Evolutionary conservation across 2,888 invertebrate genomes (phyloP), one percentile per base, ranked within the genome.

Genomic region (Oxytorus armatus): DNA sequence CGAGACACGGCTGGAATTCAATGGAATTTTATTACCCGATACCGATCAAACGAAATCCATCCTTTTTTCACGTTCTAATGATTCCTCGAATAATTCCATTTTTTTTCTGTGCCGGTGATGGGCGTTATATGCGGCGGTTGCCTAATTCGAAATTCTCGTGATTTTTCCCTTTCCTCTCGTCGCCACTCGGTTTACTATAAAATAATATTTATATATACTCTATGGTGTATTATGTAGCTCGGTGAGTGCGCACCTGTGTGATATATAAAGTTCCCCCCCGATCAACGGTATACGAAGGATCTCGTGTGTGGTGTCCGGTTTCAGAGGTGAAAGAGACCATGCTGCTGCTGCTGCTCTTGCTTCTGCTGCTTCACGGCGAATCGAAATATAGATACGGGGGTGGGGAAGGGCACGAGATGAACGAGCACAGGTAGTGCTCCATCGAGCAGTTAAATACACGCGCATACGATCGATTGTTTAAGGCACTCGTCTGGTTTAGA

Each of bases 211-310:
- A 55, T 73, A 47, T 39, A 39, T 39, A 68, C 61, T 42, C 7
- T 29, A 21, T 29, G 47, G 21, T 29, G 65, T 72, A 77, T 77
- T 72, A 72, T 66, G n/a, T 66, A 59, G 49, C 49, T 42, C 14
- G 16, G 21, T 29, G 65, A 51, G 59, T 44, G 72, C 53, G 72
- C 83, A 83, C 83, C 91, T 91, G 91, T 91, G 91, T 88, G 90
- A 89, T 91, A 91, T 91, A 91, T 91, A 89, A 88, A 89, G 89
- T 91, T 91, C 89, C 90, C 88, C 91, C 89, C 90, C 88, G 88
- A 85, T 61, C 59, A 80, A 80, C 79, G 79, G 79, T 77, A 70
- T 47, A 73, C 68, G 84, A 86, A n/a, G 85, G 87, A 90, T 90
- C 89, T 72, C 70, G 70, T 72, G 59, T 61, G 86, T 74, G 87